Evolutionary conservation across 2,113 vertebrate species (phyloP).

Genomic region (Cathartes aura): DNA sequence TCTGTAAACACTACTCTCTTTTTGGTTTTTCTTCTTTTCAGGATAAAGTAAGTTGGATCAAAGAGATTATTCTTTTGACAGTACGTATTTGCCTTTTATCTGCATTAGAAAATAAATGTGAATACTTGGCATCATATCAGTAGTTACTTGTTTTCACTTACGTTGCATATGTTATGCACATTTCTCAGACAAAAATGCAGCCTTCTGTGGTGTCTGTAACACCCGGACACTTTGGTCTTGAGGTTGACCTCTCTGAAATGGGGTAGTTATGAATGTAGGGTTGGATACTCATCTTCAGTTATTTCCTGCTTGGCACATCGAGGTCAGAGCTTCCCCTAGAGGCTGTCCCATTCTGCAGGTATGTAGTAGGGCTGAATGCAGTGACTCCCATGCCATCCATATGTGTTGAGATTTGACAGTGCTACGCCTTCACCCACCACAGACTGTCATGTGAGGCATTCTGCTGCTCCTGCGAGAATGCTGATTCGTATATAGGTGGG

Average conservation of each 20-base stretch:
- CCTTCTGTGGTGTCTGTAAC: background rate
- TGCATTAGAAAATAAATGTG: background rate
- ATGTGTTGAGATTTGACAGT: background rate
- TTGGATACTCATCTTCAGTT: background rate
- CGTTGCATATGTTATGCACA: accelerated
- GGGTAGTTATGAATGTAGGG: accelerated
- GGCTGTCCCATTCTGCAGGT: background rate
- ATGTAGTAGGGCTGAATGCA: background rate
- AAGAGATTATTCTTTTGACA: background rate
- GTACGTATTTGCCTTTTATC: background rate
- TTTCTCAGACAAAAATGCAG: background rate
- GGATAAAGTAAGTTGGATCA: background rate
- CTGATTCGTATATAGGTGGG: background rate
- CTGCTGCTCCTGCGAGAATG: background rate
- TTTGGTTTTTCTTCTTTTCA: background rate
- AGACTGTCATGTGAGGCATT: background rate
- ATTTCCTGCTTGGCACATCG: background rate
- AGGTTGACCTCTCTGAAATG: background rate
- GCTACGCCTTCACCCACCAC: background rate
- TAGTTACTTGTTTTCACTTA: background rate
- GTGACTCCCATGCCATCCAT: background rate
- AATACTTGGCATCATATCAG: background rate
- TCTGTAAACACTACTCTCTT: background rate
- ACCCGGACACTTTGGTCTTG: background rate
- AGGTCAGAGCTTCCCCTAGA: background rate